Evolutionary conservation across 2,888 invertebrate species (phyloP).

Genomic region (Prionchulus punctatus): DNA sequence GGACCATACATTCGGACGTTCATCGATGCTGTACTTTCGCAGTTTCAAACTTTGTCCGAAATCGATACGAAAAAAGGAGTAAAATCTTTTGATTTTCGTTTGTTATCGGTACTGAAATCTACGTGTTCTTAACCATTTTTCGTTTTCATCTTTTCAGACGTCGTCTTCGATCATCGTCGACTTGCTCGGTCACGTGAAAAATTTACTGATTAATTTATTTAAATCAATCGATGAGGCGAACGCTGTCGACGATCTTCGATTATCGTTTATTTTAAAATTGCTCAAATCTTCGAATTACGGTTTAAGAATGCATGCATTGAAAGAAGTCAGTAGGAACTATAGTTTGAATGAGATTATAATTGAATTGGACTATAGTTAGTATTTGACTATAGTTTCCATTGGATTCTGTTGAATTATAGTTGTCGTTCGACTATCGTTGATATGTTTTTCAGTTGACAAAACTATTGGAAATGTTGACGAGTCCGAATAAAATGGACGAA

Average conservation of each 20-base stretch:
- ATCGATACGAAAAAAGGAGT: background rate
- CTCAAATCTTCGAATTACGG: conserved; percentile 40
- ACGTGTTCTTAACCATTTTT: background rate
- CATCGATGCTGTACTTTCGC: conserved; percentile 29
- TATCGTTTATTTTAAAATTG: conserved; percentile 37
- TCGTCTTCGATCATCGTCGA: background rate
- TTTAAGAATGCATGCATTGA: conserved; percentile 40
- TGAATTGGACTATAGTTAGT: background rate
- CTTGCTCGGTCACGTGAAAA: background rate
- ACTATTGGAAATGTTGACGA: conserved; percentile 33
- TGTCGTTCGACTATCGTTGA: background rate
- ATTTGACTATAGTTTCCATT: background rate
- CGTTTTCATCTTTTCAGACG: background rate
- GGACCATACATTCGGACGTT: conserved; percentile 33
- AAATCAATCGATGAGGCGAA: background rate
- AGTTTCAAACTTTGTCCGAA: background rate
- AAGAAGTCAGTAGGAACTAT: conserved; percentile 31
- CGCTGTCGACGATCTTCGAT: conserved; percentile 25
- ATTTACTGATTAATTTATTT: background rate
- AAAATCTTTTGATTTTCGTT: background rate
- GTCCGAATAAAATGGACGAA: conserved; percentile 19
- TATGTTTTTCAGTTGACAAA: conserved; percentile 31
- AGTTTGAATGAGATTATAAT: background rate
- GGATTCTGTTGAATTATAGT: background rate
- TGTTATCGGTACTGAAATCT: background rate